A percentile compares a stretch with the other conserved stretches of the same genome.
Conservation (phyloP, 2,113 vertebrate genomes). For the Protomyctophum bolini region DNA sequence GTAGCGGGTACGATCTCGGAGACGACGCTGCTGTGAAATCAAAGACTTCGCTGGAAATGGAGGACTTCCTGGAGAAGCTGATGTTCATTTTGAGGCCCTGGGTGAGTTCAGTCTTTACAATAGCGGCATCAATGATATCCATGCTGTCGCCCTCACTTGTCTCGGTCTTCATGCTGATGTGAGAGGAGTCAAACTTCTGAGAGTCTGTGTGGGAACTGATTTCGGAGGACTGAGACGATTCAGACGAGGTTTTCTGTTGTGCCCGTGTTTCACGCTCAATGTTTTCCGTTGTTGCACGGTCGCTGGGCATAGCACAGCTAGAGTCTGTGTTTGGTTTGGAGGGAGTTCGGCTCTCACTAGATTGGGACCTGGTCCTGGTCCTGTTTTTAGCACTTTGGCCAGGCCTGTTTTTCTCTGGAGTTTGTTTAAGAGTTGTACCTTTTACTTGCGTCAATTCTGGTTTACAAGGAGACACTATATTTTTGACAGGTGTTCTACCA, state of each 20-base stretch:
- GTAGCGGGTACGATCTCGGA: constrained; percentile 1
- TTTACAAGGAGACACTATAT: background rate
- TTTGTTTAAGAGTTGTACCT: background rate
- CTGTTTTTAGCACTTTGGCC: constrained; percentile 2
- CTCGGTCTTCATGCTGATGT: constrained; percentile 35
- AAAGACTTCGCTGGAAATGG: constrained; percentile 21
- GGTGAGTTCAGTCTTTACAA: constrained; percentile 51
- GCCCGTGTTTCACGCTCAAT: background rate
- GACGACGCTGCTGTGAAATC: background rate
- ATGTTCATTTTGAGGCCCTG: constrained; percentile 59
- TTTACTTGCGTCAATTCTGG: background rate
- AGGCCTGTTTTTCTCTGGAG: background rate
- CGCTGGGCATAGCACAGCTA: constrained; percentile 4
- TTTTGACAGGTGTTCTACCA: constrained; percentile 60
- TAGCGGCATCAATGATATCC: constrained; percentile 53
- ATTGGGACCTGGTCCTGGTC: constrained; percentile 14
- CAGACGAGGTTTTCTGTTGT: constrained; percentile 1
- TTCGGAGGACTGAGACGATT: constrained; percentile 30
- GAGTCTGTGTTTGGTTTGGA: background rate
- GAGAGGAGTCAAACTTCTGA: constrained; percentile 56
- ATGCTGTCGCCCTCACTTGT: constrained; percentile 59
- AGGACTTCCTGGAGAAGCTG: constrained; percentile 56
- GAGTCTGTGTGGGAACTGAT: constrained; percentile 48
- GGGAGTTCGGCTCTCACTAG: constrained; percentile 2
- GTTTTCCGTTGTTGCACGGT: background rate